Conservation (phyloP, 2,888 invertebrate species). For the Rugalucina vietnamica region DNA sequence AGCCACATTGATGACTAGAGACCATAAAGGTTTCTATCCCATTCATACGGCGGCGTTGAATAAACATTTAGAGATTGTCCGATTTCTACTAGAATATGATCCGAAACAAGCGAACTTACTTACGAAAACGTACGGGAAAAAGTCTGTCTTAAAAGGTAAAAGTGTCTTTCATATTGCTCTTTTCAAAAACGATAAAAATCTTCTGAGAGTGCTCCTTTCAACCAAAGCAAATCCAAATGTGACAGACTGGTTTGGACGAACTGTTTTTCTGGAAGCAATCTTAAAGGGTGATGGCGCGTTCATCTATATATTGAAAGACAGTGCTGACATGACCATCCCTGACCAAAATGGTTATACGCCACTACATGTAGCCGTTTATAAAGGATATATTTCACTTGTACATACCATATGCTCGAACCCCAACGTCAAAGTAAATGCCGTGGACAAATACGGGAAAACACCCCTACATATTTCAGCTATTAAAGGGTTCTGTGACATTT, state of each 20-base stretch:
- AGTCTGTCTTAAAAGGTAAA: conserved; percentile 36
- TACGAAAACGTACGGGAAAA: conserved; percentile 37
- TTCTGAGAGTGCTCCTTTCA: conserved; percentile 25
- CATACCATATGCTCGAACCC: neutral
- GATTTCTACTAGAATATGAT: conserved; percentile 12
- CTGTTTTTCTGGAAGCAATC: conserved; percentile 37
- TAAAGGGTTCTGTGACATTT: conserved; percentile 1
- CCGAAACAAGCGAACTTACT: conserved; percentile 15
- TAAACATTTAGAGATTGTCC: conserved; percentile 24
- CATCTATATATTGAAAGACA: neutral
- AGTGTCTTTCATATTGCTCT: conserved; percentile 45
- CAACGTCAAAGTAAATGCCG: conserved; percentile 33
- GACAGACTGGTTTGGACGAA: conserved; percentile 42
- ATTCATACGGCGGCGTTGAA: conserved; percentile 41
- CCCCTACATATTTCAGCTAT: conserved; percentile 41
- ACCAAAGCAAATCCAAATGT: conserved; percentile 33
- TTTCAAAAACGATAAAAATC: conserved; percentile 29
- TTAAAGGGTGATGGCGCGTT: neutral
- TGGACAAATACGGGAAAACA: conserved; percentile 44
- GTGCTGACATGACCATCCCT: neutral
- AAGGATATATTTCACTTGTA: neutral
- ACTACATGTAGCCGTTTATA: neutral
- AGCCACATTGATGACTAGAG: conserved; percentile 29
- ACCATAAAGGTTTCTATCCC: conserved; percentile 47
- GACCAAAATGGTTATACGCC: neutral